Percentiles rank a stretch among this genome's conserved stretches.
These are phyloP conservation scores for Sitta europaea DNA, from an alignment of 2,113 vertebrate genomes.

Conservation along the genomic window DNA sequence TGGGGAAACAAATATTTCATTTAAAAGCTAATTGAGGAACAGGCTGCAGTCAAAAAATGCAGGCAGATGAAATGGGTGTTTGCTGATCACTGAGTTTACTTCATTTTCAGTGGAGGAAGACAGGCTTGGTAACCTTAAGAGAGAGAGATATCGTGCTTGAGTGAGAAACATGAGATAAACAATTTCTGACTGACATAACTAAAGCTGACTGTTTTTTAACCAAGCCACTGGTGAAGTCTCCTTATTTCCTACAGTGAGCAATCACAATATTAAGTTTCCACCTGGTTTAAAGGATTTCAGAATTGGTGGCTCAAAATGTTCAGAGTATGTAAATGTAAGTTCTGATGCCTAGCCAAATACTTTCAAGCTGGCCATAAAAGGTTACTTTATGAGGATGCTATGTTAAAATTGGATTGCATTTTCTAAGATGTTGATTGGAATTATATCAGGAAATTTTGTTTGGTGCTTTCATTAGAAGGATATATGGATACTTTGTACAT, in stretches of 20 bases:
- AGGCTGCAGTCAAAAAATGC: neutral
- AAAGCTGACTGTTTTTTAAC: neutral
- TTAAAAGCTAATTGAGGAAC: slow-evolving; percentile 22
- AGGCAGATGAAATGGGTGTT: neutral
- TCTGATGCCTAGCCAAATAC: neutral
- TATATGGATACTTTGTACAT: slow-evolving; percentile 17
- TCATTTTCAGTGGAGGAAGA: neutral
- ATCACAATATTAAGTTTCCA: neutral
- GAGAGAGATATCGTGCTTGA: fast-evolving
- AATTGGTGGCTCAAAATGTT: neutral
- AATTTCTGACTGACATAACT: neutral
- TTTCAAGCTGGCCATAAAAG: neutral
- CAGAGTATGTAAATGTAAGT: neutral
- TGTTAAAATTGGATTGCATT: neutral
- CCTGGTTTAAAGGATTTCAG: neutral
- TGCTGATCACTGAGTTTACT: neutral
- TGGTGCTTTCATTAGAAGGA: slow-evolving; percentile 31
- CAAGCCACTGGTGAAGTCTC: neutral
- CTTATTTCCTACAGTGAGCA: neutral
- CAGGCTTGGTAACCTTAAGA: neutral
- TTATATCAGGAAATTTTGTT: slow-evolving; percentile 47
- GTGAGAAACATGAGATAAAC: neutral
- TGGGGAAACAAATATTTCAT: neutral
- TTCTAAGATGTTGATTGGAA: slow-evolving; percentile 54
- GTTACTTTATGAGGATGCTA: neutral